These are phyloP conservation scores for Andrena chrysosceles DNA, from an alignment of 2,888 invertebrate species.

Conservation along the genomic window DNA sequence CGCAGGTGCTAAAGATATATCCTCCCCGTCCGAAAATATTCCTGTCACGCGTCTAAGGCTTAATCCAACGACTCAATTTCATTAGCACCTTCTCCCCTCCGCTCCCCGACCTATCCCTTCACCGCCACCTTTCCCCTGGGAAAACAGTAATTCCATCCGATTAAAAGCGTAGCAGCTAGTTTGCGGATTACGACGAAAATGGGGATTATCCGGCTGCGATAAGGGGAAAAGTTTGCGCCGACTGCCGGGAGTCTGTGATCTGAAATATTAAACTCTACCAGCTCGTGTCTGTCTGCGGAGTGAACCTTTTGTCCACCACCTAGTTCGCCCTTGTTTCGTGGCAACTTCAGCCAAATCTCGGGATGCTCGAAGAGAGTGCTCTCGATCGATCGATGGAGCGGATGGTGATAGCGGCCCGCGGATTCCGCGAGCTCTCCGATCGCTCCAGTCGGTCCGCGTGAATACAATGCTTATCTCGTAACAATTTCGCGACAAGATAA, in stretches of 20 bases:
- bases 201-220: not conserved
- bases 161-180: not conserved
- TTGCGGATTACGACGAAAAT: not conserved
- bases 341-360: not conserved
- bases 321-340: too few species aligned
- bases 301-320: too few species aligned
- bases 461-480: conserved; percentile 8
- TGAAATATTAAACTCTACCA: not conserved
- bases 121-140: not conserved
- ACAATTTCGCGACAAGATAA: conserved; percentile 19
- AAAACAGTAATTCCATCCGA: conserved; percentile 2
- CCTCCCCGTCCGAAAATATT: not conserved
- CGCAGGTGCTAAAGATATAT: not conserved
- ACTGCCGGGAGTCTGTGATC: not conserved
- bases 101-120: not conserved
- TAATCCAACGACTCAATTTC: conserved; percentile 37
- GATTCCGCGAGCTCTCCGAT: not conserved
- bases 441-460: not conserved
- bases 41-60: conserved; percentile 4
- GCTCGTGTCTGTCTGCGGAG: too few species aligned
- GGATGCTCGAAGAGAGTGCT: not conserved
- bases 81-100: conserved; percentile 2
- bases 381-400: not conserved
- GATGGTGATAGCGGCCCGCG: not conserved
- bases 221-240: not conserved